Evolutionary conservation across 2,888 invertebrate species (phyloP).

Genomic region (Dioctria linearis): DNA sequence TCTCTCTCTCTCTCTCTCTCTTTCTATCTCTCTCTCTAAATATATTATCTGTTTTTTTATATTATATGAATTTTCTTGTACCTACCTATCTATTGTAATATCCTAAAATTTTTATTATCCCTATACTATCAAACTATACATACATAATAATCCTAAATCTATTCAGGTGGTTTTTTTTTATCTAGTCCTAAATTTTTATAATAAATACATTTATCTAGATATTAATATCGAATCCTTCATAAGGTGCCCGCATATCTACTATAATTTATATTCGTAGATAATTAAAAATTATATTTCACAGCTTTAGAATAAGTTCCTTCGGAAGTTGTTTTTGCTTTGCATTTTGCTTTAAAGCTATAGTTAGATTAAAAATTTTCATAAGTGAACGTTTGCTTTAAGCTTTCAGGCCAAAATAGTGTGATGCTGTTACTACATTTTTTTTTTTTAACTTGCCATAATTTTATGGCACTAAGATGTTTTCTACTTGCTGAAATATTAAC

Average conservation of each 20-base stretch:
- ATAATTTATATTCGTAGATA: neutral
- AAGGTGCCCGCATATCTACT: slow-evolving; percentile 40
- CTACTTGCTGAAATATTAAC: slow-evolving; percentile 2
- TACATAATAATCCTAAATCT: slow-evolving; percentile 28
- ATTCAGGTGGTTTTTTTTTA: slow-evolving; percentile 41
- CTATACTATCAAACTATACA: slow-evolving; percentile 26
- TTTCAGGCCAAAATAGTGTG: slow-evolving; percentile 43
- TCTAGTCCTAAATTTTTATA: slow-evolving; percentile 33
- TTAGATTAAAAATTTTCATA: slow-evolving; percentile 17
- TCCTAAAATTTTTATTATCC: slow-evolving; percentile 1
- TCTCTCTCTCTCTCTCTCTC: no score
- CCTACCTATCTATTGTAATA: neutral
- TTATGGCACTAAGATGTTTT: slow-evolving; percentile 4
- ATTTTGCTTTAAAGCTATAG: slow-evolving; percentile 39
- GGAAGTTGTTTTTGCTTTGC: slow-evolving; percentile 34
- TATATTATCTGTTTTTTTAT: no score
- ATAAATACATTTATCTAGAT: neutral
- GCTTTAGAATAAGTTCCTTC: slow-evolving; percentile 48
- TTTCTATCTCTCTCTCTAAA: no score
- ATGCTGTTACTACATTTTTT: slow-evolving; percentile 11
- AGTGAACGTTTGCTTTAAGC: slow-evolving; percentile 41
- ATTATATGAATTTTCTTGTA: neutral
- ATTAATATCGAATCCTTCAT: slow-evolving; percentile 43
- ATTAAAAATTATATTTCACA: slow-evolving; percentile 37
- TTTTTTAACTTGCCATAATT: slow-evolving; percentile 4